phyloP scores from a whole-genome alignment of 2,888 invertebrate species.

The Agrochola lota region DNA sequence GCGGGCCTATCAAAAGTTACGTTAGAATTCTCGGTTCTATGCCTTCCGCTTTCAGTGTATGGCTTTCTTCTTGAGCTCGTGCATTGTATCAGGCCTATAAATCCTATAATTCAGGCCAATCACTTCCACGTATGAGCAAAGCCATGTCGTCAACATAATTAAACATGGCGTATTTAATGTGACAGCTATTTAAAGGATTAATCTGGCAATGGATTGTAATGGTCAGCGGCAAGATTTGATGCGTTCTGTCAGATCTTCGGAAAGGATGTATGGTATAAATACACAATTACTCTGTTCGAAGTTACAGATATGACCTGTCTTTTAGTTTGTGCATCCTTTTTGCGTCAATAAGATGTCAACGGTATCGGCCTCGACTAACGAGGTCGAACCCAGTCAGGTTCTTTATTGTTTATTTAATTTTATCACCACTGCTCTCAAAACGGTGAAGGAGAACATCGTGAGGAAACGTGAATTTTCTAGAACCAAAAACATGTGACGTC shows the following conservation, averaged over 20 bases:
- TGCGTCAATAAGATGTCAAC: not conserved
- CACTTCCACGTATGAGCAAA: not conserved
- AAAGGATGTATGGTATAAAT: not conserved
- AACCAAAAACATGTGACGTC: too few relatives aligned
- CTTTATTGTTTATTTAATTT: too few relatives aligned
- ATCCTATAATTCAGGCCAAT: not conserved
- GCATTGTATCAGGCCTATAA: not conserved
- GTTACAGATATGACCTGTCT: too few relatives aligned
- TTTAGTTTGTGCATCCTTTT: not conserved
- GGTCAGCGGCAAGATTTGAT: too few relatives aligned
- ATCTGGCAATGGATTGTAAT: not conserved
- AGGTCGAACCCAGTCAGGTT: too few relatives aligned
- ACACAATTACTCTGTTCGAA: not conserved
- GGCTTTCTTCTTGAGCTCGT: not conserved
- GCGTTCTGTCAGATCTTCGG: not conserved
- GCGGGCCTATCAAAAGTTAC: constrained; percentile 8
- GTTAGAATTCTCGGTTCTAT: not conserved
- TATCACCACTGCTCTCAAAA: too few relatives aligned
- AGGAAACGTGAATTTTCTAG: too few relatives aligned
- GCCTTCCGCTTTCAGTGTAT: not conserved
- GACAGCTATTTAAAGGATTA: not conserved
- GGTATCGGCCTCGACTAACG: too few relatives aligned
- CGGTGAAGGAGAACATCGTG: too few relatives aligned
- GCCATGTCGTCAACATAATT: not conserved
- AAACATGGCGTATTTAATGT: not conserved